These are phyloP conservation scores for Zhuqinia jingwanae DNA, from an alignment of 2,888 invertebrate species.

Conservation along the genomic window DNA sequence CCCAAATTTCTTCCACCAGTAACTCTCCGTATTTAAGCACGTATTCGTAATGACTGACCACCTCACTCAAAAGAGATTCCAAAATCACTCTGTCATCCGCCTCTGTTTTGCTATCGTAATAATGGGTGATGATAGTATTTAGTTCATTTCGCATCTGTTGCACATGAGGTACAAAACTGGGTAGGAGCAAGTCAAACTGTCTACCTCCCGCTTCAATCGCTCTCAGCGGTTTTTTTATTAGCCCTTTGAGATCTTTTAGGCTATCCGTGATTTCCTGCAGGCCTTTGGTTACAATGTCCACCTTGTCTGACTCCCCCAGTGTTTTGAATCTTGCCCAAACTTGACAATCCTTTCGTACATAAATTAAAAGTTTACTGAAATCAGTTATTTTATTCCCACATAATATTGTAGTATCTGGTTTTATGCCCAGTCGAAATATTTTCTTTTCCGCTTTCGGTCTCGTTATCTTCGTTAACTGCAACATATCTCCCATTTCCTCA, in stretches of 20 bases:
- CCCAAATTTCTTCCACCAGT: conserved; percentile 65
- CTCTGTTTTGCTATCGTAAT: not conserved
- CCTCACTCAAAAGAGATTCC: conserved; percentile 51
- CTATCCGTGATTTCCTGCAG: conserved; percentile 52
- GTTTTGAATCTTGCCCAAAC: conserved; percentile 54
- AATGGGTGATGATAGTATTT: not conserved
- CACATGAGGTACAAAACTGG: conserved; percentile 44
- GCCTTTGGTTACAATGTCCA: conserved; percentile 62
- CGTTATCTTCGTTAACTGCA: conserved; percentile 8
- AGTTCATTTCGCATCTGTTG: conserved; percentile 49
- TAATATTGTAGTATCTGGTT: conserved; percentile 59
- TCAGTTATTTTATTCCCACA: conserved; percentile 51
- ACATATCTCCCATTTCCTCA: conserved; percentile 47
- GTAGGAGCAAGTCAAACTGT: not conserved
- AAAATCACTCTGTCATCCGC: conserved; percentile 40
- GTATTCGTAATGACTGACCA: conserved; percentile 42
- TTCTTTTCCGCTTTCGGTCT: conserved; percentile 52
- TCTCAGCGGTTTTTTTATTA: conserved; percentile 47
- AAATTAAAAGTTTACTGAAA: conserved; percentile 52
- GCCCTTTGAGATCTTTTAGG: conserved; percentile 40
- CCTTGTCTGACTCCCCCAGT: conserved; percentile 39
- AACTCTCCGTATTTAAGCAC: conserved; percentile 52
- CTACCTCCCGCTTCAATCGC: conserved; percentile 25
- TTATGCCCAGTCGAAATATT: conserved; percentile 36
- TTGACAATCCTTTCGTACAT: conserved; percentile 46